Conservation (phyloP, 2,797 vertebrate genomes). For the Sebastes nivosus region DNA sequence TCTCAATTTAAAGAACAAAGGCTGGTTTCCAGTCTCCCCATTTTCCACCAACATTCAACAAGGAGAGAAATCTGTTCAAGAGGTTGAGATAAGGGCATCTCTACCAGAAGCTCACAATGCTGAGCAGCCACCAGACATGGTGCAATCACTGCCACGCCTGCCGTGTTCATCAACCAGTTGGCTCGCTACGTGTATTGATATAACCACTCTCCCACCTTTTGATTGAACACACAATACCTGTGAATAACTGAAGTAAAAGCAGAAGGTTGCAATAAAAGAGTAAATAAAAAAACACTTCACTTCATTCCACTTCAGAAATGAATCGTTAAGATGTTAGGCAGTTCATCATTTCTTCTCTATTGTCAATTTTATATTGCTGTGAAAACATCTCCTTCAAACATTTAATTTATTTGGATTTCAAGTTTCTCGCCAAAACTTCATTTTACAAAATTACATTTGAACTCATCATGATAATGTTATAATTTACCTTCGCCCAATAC, state of each 20-base stretch:
- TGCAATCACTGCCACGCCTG: constrained; percentile 4
- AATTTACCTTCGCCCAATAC: too few species aligned
- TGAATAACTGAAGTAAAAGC: constrained; percentile 12
- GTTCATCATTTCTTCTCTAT: too few species aligned
- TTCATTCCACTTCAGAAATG: too few species aligned
- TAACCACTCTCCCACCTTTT: neutral
- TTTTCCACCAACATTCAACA: constrained; percentile 2
- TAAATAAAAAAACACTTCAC: too few species aligned
- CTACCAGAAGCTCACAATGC: neutral
- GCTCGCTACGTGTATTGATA: constrained; percentile 6
- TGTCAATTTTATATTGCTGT: too few species aligned
- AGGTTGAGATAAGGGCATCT: constrained; percentile 18
- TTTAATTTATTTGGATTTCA: too few species aligned
- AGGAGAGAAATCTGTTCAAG: neutral
- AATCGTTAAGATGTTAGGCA: too few species aligned
- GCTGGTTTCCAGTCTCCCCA: neutral
- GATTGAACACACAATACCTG: constrained; percentile 18
- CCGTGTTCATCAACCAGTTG: constrained; percentile 2
- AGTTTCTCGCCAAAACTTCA: too few species aligned
- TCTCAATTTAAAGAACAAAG: neutral
- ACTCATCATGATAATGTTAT: too few species aligned
- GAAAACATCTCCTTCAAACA: too few species aligned
- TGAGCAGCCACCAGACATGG: neutral
- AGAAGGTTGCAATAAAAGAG: neutral
- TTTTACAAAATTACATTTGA: too few species aligned